Base-by-base conservation (phyloP, 23 tunicate species). In the Clavelina lepadiformis region DNA sequence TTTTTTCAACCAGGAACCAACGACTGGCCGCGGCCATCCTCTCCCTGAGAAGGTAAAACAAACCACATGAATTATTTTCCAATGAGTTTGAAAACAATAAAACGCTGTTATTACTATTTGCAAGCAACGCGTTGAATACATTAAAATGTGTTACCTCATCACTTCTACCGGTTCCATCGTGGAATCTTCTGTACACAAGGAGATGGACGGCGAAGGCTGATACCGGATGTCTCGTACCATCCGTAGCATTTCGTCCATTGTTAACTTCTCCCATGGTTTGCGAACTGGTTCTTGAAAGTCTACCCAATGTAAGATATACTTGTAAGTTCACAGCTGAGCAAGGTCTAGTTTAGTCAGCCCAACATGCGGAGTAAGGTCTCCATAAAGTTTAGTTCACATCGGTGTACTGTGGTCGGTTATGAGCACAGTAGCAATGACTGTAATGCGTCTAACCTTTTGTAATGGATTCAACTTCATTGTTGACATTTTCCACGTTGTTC, bases 81-180 rank as follows among this genome's bases (percentile, higher is more conserved):
- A n/a, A n/a, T n/a, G n/a, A n/a, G n/a, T n/a, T n/a, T n/a, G n/a
- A n/a, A n/a, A n/a, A n/a, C n/a, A n/a, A n/a, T n/a, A n/a, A n/a
- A n/a, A n/a, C n/a, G n/a, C n/a, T n/a, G n/a, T n/a, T n/a, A n/a
- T n/a, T n/a, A n/a, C n/a, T 41, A 41, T 41, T 41, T 7, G 15
- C 38, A 59, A 19, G 7, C 20, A 7, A 54, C 8, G 15, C 15
- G 7, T 18, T 54, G 60, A 7, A 18, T 20, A 13, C 21, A 23
- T 54, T 13, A 28, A 8, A 7, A 25, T 19, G 63, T 27, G 29
- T 65, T 28, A 89, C 98, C 86, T 77, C 92, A 91, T 77, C 31
- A 75, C 79, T 51, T 91, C 92, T n/a, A 69, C 80, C 15, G 98
- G 28, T 38, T 91, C 98, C 86, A 83, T 72, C 23, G 98, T 83